Base-by-base conservation (phyloP, 2,888 invertebrate genomes). In the Pyrochroa serraticornis region DNA sequence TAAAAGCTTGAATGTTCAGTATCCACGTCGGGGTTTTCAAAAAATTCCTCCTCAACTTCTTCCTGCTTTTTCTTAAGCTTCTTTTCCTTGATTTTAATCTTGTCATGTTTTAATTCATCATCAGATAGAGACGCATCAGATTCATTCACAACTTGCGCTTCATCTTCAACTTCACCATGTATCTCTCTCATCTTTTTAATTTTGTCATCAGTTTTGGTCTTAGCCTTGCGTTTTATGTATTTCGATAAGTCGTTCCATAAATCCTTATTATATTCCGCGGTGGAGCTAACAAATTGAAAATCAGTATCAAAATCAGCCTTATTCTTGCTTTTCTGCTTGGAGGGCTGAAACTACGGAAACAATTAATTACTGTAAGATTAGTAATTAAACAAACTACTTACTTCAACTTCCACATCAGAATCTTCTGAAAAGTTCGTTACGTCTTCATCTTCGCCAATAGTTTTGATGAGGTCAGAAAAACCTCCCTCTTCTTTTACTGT, bases 121-220 rank as follows among this genome's bases (percentile, higher is more conserved):
- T 92, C 92, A 2, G 92, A 92, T 64, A 92, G 81, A 48, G 84
- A 82, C 38, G 87, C 73, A 73, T 89, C 86, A 66, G 84, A 83
- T 35, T 82, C 81, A 47, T 81, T 80, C 39, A 76, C 81, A 58
- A 83, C 83, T 58, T 83, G 82, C 0, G 83, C 83, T 42, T 82
- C 83, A 32, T 68, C 63, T n/a, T 79, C 76, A 31, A 78, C 72
- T 41, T 80, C 79, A 0, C 80, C 80, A 7, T 79, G 79, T 64
- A 82, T 77, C 68, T 80, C 80, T 45, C 87, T 74, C 0, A 83
- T 80, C 65, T 83, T 85, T 36, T 85, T 84, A 65, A 95, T 94
- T 81, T 91, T 93, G 63, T 95, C 93, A 77, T 95, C 93, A 1
- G 92, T 84, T 69, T 92, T 91, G 9, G 87, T 86, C 69, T 90